These are phyloP conservation scores for Siderastrea siderea DNA, from an alignment of 92 coral and sea anemone species.

Conservation along the genomic window DNA sequence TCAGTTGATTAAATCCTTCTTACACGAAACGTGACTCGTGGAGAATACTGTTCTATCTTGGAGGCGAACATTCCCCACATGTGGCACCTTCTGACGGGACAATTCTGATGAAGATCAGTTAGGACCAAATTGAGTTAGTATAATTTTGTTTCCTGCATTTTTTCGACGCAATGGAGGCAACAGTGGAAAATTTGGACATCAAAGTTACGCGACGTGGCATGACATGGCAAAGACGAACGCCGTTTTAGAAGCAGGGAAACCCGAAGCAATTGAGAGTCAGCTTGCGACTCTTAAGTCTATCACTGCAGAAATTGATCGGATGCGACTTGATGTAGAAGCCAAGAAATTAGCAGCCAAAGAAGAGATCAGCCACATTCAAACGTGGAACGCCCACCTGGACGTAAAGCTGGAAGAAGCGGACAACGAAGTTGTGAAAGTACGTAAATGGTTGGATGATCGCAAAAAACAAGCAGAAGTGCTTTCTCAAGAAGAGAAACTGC, in stretches of 20 bases:
- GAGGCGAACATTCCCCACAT: constrained; percentile 36
- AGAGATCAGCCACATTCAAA: constrained; percentile 18
- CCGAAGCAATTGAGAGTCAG: constrained; percentile 30
- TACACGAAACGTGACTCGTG: no score
- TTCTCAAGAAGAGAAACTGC: constrained; percentile 19
- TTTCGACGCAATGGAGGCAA: neutral
- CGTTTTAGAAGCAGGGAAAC: neutral
- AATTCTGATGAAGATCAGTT: constrained; percentile 9
- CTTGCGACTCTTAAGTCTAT: neutral
- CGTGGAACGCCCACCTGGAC: constrained; percentile 30
- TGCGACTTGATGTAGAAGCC: no score
- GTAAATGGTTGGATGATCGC: constrained; percentile 32
- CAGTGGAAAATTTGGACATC: no score
- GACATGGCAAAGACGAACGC: neutral
- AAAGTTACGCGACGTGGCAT: no score
- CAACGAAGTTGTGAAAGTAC: constrained; percentile 22
- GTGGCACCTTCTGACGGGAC: constrained; percentile 82
- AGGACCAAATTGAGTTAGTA: neutral
- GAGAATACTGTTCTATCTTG: no score
- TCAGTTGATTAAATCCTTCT: no score
- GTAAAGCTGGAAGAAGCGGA: constrained; percentile 31
- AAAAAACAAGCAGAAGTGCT: constrained; percentile 27
- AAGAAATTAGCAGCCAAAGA: constrained; percentile 23
- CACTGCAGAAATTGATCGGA: neutral
- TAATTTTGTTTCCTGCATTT: neutral